Conservation (phyloP, 2,797 vertebrate genomes). For the Microtus californicus region DNA sequence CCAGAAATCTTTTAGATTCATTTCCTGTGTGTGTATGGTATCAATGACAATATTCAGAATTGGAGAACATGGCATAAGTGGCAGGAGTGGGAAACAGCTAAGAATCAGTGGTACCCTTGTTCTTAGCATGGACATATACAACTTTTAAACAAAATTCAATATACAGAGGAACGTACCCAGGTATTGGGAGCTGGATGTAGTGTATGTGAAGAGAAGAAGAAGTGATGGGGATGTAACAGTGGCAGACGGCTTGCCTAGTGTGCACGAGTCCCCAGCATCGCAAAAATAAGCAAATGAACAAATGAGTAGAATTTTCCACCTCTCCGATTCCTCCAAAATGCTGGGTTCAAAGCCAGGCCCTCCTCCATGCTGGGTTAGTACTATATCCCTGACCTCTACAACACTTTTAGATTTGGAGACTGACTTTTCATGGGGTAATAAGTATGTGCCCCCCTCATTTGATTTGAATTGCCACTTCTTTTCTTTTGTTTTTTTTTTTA, state of each 20-base stretch:
- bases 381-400: not conserved
- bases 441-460: not conserved
- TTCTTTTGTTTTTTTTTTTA: not conserved
- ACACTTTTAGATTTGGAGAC: conserved; percentile 7
- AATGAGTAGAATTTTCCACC: not conserved
- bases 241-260: not conserved
- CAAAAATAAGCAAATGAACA: not conserved
- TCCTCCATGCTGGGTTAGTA: not conserved
- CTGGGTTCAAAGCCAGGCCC: not conserved
- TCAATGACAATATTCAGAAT: not conserved
- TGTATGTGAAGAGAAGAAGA: not conserved
- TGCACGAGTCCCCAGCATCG: not conserved
- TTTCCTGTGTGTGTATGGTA: conserved; percentile 12
- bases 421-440: not conserved
- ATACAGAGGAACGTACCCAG: conserved; percentile 27
- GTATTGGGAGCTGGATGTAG: not conserved
- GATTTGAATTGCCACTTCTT: not conserved
- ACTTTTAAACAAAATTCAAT: conserved; percentile 48
- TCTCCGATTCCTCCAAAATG: not conserved
- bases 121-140: not conserved
- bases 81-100: not conserved
- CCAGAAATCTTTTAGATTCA: conserved; percentile 26
- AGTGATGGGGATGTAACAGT: not conserved
- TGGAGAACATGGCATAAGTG: not conserved
- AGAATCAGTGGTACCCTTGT: not conserved